Base-by-base conservation (phyloP, 2,797 vertebrate species). In the Denticeps clupeoides region DNA sequence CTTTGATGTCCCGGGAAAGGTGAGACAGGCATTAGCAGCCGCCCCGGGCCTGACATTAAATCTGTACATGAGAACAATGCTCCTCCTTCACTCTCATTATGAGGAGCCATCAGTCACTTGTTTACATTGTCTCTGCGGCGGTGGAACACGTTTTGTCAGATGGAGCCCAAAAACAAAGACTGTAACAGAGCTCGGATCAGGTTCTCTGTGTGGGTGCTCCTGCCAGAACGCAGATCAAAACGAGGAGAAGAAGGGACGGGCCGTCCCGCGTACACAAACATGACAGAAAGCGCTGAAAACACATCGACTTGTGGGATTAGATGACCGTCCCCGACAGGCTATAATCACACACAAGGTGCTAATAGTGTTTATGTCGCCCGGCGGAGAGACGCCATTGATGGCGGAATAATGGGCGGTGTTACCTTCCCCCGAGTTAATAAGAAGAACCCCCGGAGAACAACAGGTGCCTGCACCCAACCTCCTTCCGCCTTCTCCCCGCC, bases 331-430 rank as follows among this genome's bases (percentile, higher is more conserved):
- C 77, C 68, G 70, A 81, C 71, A 75, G 60, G 72, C 72, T 81
- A 74, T 84, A 81, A 84, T 85, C 85, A 83, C 62, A 64, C 59
- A 55, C 63, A 68, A 68, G 74, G 78, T 82, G 73, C 70, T 78
- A 83, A 83, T 79, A 80, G 74, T 61, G 41, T 78, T 80, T 78
- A 73, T 79, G 71, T 78, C 75, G 70, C 72, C 63, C 65, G 71
- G 59, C 68, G 52, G 62, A 68, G 60, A 51, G 64, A 58, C 51
- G 45, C 48, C 47, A 63, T 60, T 56, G 55, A 62, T 48, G 51
- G 54, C 51, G 31, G 55, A 59, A 64, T 68, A 71, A 70, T 62
- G 53, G 58, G 56, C 45, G 57, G 56, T 59, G 59, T 67, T 70
- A 62, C 64, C 58, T 63, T 53, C 46, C 60, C 62, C 49, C 22